Conservation (phyloP, 1,140 invertebrate species). For the Lucilia sericata region DNA sequence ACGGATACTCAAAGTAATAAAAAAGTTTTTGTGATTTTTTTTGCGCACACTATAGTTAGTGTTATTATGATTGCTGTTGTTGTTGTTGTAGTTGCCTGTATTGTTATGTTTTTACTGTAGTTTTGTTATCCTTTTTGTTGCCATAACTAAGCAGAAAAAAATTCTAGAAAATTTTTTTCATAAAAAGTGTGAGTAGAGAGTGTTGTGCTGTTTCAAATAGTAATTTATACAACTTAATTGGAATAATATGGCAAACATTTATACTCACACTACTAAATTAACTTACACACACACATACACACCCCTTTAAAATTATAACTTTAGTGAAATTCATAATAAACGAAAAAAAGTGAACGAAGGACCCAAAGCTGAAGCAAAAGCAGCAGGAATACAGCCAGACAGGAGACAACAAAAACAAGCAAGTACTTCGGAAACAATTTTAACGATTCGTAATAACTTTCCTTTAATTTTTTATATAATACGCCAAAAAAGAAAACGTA, state of each 20-base stretch:
- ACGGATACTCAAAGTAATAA: conserved; percentile 12
- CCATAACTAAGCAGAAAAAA: background rate
- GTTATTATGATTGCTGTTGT: conserved; percentile 1
- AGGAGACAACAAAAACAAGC: background rate
- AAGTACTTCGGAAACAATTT: background rate
- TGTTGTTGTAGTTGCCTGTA: background rate
- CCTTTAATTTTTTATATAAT: too few relatives aligned
- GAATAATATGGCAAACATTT: background rate
- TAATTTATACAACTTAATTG: conserved; percentile 40
- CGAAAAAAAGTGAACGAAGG: background rate
- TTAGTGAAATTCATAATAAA: background rate
- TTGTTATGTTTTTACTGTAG: background rate
- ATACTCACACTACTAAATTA: background rate
- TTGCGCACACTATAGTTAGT: background rate
- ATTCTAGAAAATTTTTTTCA: background rate
- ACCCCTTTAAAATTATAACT: background rate
- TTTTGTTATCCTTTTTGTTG: background rate
- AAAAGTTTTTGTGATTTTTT: background rate
- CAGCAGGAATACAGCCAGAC: background rate
- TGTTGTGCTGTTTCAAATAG: conserved; percentile 9
- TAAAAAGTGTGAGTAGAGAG: background rate
- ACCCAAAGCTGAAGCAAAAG: background rate
- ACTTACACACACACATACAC: background rate
- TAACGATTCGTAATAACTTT: background rate
- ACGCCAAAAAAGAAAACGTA: too few relatives aligned